Evolutionary conservation across 2,888 invertebrate genomes (phyloP).

Genomic region (Synergus laeviventris): DNA sequence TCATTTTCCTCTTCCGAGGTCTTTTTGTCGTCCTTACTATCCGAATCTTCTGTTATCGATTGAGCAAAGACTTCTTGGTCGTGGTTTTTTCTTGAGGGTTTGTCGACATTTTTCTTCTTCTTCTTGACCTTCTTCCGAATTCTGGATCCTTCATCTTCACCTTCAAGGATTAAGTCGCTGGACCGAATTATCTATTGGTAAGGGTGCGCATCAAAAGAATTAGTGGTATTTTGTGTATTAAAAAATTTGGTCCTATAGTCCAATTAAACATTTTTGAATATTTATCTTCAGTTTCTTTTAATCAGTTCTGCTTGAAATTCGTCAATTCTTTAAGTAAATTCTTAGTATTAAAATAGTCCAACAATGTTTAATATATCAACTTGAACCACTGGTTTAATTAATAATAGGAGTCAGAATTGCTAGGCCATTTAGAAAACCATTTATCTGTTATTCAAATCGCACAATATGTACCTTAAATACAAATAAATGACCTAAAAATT

Average conservation of each 20-base stretch:
- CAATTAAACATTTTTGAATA: background rate
- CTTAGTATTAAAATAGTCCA: background rate
- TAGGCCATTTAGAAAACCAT: background rate
- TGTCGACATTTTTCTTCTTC: constrained; percentile 60
- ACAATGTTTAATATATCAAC: background rate
- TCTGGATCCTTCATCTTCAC: constrained; percentile 44
- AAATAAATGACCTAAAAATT: background rate
- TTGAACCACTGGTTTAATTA: background rate
- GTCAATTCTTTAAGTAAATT: background rate
- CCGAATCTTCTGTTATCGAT: constrained; percentile 40
- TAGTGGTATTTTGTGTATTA: background rate
- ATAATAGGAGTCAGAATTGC: background rate
- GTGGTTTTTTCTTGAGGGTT: constrained; percentile 49
- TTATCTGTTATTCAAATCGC: too few relatives aligned
- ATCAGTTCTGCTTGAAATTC: too few relatives aligned
- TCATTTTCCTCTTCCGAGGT: constrained; percentile 46
- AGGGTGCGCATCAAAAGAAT: constrained; percentile 22
- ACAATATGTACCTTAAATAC: too few relatives aligned
- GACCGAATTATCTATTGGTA: constrained; percentile 23
- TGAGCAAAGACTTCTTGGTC: constrained; percentile 32
- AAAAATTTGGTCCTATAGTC: background rate
- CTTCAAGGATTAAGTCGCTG: constrained; percentile 10
- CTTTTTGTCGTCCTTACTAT: constrained; percentile 45
- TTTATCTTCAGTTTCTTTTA: too few relatives aligned
- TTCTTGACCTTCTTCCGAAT: constrained; percentile 60